Percentiles rank a stretch among this genome's conserved stretches.
phyloP scores from a whole-genome alignment of 1,140 invertebrate species.

The Leptinotarsa texana region DNA sequence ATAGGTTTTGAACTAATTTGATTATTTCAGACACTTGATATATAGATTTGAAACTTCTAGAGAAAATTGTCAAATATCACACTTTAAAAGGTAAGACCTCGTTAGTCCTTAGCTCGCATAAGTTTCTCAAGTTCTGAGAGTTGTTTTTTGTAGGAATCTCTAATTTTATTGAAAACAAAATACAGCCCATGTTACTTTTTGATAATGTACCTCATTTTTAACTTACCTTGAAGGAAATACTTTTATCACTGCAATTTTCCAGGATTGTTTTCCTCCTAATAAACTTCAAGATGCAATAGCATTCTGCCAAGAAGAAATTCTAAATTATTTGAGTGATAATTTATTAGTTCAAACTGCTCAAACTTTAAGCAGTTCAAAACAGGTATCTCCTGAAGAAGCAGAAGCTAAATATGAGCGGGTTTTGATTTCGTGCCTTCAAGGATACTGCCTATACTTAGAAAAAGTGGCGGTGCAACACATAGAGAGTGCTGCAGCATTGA shows the following conservation, averaged over 20 bases:
- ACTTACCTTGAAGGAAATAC: background rate
- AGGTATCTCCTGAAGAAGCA: conserved; percentile 67
- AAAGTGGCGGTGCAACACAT: conserved; percentile 59
- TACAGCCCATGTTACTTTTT: too few relatives aligned
- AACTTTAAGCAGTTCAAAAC: conserved; percentile 63
- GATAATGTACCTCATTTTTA: background rate
- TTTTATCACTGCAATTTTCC: conserved; percentile 35
- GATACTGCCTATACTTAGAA: conserved; percentile 66
- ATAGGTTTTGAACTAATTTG: too few relatives aligned
- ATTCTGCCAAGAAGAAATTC: conserved; percentile 77
- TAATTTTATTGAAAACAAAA: too few relatives aligned
- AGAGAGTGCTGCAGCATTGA: conserved; percentile 57
- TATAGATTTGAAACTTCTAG: too few relatives aligned
- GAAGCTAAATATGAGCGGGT: conserved; percentile 73
- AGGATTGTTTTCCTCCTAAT: conserved; percentile 70
- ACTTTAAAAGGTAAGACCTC: too few relatives aligned
- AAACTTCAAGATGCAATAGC: conserved; percentile 74
- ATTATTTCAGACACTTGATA: too few relatives aligned
- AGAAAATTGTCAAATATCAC: too few relatives aligned
- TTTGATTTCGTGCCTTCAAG: conserved; percentile 69
- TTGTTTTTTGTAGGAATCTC: too few relatives aligned
- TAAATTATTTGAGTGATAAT: conserved; percentile 73
- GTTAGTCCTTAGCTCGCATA: too few relatives aligned
- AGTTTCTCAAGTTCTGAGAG: too few relatives aligned
- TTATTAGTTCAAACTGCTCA: conserved; percentile 69